Evolutionary conservation across 2,113 vertebrate species (phyloP), one percentile per base, ranked within the genome.

Genomic region (Prionailurus viverrinus): DNA sequence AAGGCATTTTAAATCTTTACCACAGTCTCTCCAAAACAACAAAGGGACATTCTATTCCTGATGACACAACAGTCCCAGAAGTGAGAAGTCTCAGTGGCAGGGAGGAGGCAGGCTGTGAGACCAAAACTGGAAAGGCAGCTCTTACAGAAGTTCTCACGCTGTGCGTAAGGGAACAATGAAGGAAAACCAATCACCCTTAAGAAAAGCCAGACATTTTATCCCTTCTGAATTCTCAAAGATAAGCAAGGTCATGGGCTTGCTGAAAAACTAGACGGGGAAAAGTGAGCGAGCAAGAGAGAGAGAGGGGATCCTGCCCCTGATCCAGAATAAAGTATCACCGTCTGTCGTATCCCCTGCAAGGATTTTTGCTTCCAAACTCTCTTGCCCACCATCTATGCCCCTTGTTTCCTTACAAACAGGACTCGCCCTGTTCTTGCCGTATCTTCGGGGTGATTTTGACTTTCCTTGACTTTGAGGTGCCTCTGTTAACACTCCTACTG

Each of bases 191-290:
- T 36, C 29, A 29, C 19, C 86, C 79, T 79, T 86, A 63, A 73
- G 61, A 58, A 61, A 83, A 96, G 41, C 25, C 12, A 41, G 31
- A 48, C 25, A 12, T 69, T 45, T 4, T 63, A 83, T 33, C 25
- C n/a, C 71, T 45, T 61, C 78, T 83, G 69, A 91, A 79, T 91
- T 89, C 84, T 87, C 9, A 93, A 96, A 96, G 29, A 78, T 21
- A 89, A 94, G 18, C 55, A 87, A 48, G 53, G 15, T 31, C 41
- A 63, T 14, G 41, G 18, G 36, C 63, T 63, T 88, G 48, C 55
- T 69, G 10, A 66, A 83, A 91, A 94, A 69, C 23, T 53, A 80
- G 27, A 41, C 21, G 25, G 51, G 86, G 51, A 15, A 69, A 31
- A 33, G 21, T 1, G 13, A 9, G 5, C 7, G 0, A 9, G 5